Conservation (phyloP, 2,113 vertebrate species). For the Oceanites oceanicus region DNA sequence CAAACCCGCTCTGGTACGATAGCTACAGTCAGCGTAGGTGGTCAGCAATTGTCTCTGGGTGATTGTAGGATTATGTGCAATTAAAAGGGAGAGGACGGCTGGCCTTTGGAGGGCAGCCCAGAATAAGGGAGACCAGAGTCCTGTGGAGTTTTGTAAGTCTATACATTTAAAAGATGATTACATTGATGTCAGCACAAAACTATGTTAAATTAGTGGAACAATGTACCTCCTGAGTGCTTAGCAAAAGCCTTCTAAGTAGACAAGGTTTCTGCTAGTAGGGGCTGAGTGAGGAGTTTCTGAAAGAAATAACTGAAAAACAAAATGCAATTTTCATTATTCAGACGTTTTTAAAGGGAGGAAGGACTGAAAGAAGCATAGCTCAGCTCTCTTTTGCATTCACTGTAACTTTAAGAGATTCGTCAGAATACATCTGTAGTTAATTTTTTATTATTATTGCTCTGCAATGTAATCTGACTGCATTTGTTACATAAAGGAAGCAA, state of each 20-base stretch:
- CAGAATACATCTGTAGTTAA: neutral
- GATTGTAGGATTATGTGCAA: neutral
- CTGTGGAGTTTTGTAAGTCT: neutral
- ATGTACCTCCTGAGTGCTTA: neutral
- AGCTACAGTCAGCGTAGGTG: neutral
- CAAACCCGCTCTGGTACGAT: neutral
- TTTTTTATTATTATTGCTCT: neutral
- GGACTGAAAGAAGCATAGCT: neutral
- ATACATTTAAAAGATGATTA: neutral
- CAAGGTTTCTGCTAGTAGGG: neutral
- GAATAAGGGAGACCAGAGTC: neutral
- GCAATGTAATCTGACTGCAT: neutral
- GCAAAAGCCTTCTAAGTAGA: neutral
- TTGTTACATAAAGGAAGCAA: neutral
- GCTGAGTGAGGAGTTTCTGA: neutral
- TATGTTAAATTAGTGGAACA: neutral
- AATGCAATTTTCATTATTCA: neutral
- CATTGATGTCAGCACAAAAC: neutral
- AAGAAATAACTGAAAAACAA: neutral
- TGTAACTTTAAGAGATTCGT: neutral
- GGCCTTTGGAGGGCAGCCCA: neutral
- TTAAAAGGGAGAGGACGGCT: neutral
- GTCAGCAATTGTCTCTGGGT: neutral
- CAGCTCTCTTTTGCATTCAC: neutral
- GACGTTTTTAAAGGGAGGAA: neutral